Base-by-base conservation (phyloP, 2,888 invertebrate genomes). In the Dynastes grantii region DNA sequence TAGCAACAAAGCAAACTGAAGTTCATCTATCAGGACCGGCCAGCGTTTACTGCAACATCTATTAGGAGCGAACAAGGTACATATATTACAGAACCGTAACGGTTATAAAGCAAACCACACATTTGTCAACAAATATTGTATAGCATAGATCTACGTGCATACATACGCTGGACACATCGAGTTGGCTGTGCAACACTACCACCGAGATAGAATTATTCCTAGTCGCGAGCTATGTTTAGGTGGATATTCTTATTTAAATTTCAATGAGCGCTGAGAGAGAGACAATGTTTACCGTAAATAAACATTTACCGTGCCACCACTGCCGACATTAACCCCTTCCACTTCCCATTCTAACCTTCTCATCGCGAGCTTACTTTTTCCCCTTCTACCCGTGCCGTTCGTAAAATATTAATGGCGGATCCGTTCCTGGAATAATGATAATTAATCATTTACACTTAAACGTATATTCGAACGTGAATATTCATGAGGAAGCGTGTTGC, bases 401-500 rank as follows among this genome's bases (percentile, higher is more conserved):
- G 87, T 87, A 87, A 88, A 88, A 87, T 87, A 88, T 88, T 88
- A 87, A 88, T 86, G 83, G 82, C 85, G 83, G 84, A 22, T 63
- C 37, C 58, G 86, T 86, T 86, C 86, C 84, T 29, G 49, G 85
- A 86, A 86, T 88, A 88, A 88, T 87, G 87, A 87, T 85, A 86
- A 88, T 88, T 88, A 88, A 88, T 88, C 87, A 88, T 88, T 88
- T 86, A 87, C 85, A 85, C 85, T 84, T 83, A 82, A 83, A 81
- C 82, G 84, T 83, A 83, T 82, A 82, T 84, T 9, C 55, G 16
- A 83, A 75, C 83, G 85, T 86, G 87, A 87, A 87, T 87, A 87
- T 87, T 87, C 86, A 87, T 87, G 86, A 87, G 85, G 82, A 83
- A 82, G 9, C 45, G 80, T 58, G 80, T 76, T 76, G 65, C 49